phyloP scores from a whole-genome alignment of 2,888 invertebrate genomes.

The Oxytorus armatus region DNA sequence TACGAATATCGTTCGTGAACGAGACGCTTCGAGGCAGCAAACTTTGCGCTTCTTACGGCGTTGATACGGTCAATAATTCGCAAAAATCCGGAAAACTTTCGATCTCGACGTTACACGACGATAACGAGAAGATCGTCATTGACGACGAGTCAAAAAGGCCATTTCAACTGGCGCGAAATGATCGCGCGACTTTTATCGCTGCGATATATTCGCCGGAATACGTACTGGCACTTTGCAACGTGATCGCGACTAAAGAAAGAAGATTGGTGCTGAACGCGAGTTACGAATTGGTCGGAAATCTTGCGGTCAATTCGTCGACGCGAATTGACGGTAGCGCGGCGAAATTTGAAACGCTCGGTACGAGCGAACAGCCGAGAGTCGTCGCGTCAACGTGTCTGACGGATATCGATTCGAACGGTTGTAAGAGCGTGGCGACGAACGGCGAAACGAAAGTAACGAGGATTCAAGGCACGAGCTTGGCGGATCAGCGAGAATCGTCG shows the following conservation, averaged over 20 bases:
- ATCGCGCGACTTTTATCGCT: constrained; percentile 86
- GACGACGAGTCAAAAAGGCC: constrained; percentile 14
- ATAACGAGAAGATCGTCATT: not conserved
- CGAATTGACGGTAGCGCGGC: constrained; percentile 38
- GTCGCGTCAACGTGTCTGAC: constrained; percentile 34
- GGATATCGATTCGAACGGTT: constrained; percentile 34
- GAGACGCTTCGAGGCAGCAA: constrained; percentile 87
- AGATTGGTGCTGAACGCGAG: constrained; percentile 89
- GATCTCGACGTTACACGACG: not conserved
- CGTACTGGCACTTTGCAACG: constrained; percentile 92
- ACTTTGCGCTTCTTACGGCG: constrained; percentile 78
- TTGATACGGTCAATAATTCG: constrained; percentile 44
- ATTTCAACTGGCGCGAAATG: constrained; percentile 19
- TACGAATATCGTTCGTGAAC: constrained; percentile 87
- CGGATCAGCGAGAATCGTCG: constrained; percentile 6
- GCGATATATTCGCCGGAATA: constrained; percentile 89
- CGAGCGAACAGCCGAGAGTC: constrained; percentile 32
- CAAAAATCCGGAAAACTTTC: too few species aligned
- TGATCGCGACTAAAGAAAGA: constrained; percentile 89
- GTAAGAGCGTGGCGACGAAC: not conserved
- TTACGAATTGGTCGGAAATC: constrained; percentile 83
- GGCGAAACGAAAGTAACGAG: constrained; percentile 24
- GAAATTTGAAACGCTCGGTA: constrained; percentile 10
- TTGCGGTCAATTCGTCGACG: constrained; percentile 63
- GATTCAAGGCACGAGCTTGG: not conserved